Percentiles rank a stretch among this genome's conserved stretches.
These are phyloP conservation scores for Noctua comes DNA, from an alignment of 2,888 invertebrate genomes.

Conservation along the genomic window DNA sequence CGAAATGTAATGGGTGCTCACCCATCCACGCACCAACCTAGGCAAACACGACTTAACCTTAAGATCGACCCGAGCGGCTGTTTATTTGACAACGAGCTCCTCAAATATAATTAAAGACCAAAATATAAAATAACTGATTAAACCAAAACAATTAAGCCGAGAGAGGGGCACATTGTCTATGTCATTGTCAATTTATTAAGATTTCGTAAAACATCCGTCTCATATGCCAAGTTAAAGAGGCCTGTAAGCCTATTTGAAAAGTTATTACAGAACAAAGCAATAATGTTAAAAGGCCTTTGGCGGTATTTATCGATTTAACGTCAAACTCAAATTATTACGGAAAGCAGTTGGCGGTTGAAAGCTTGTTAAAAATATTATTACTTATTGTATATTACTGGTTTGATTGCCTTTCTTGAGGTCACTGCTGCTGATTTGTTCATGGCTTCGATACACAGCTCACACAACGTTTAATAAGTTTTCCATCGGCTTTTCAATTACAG, in stretches of 20 bases:
- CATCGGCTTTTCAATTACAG: too few relatives aligned
- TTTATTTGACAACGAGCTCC: too few relatives aligned
- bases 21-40: too few relatives aligned
- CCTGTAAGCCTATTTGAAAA: slow-evolving; percentile 40
- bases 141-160: slow-evolving; percentile 2
- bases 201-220: slow-evolving; percentile 13
- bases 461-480: neutral
- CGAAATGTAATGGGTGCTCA: too few relatives aligned
- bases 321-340: slow-evolving; percentile 37
- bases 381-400: neutral
- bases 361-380: slow-evolving; percentile 34
- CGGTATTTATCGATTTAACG: slow-evolving; percentile 50
- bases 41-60: too few relatives aligned
- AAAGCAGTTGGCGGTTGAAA: slow-evolving; percentile 18
- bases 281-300: slow-evolving; percentile 42
- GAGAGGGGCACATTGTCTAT: neutral
- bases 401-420: neutral
- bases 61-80: too few relatives aligned
- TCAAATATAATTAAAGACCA: neutral
- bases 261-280: slow-evolving; percentile 53
- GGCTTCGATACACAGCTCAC: neutral
- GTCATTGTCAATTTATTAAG: slow-evolving; percentile 18
- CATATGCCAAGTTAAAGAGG: slow-evolving; percentile 21
- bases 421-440: neutral
- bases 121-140: neutral